Evolutionary conservation across 2,113 vertebrate species (phyloP).

Genomic region (Pachycephala philippinensis): DNA sequence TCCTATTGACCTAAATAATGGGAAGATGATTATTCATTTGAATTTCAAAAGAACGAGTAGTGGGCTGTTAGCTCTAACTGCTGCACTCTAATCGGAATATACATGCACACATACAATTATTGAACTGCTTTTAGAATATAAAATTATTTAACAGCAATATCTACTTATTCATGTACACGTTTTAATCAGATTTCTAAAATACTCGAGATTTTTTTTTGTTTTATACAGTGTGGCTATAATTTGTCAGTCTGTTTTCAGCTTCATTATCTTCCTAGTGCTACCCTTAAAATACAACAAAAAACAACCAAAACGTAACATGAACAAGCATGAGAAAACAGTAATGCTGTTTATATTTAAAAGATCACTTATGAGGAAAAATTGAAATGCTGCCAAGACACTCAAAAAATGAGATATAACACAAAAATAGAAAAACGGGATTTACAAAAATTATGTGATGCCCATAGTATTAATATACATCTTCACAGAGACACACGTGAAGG

Average conservation of each 20-base stretch:
- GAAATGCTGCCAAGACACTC: not conserved
- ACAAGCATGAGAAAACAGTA: not conserved
- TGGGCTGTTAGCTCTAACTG: not conserved
- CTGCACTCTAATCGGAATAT: not conserved
- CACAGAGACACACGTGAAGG: not conserved
- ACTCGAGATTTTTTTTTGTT: not conserved
- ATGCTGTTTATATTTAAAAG: not conserved
- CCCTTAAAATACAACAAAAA: not conserved
- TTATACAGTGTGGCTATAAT: not conserved
- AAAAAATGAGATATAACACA: not conserved
- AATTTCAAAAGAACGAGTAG: constrained; percentile 28
- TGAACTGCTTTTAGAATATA: not conserved
- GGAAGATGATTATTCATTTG: constrained; percentile 39
- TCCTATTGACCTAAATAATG: constrained; percentile 38
- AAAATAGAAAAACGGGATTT: not conserved
- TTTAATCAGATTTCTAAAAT: not conserved
- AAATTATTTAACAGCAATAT: not conserved
- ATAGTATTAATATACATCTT: not conserved
- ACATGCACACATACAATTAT: not conserved
- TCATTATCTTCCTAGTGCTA: not conserved
- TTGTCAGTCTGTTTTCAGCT: not conserved
- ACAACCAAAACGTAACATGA: not conserved
- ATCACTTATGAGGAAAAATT: not conserved
- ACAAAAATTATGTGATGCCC: not conserved
- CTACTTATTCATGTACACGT: not conserved